Conservation (phyloP, 2,113 vertebrate genomes). For the Climacteris rufus region DNA sequence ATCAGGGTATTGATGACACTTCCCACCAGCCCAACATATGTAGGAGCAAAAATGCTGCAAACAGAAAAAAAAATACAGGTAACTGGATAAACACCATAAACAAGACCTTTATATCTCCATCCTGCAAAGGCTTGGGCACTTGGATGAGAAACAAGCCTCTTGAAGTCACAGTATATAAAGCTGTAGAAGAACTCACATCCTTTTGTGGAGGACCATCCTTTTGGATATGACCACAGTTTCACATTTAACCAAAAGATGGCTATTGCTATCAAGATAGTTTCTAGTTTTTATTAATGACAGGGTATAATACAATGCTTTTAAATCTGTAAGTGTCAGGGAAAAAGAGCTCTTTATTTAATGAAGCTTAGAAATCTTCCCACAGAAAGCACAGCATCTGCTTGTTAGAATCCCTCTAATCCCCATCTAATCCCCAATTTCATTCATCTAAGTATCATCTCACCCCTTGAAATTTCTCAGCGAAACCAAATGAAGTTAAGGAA, state of each 20-base stretch:
- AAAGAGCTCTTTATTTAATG: not conserved
- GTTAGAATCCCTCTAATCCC: not conserved
- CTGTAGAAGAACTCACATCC: not conserved
- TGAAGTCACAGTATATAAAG: not conserved
- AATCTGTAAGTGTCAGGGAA: not conserved
- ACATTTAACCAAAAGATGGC: not conserved
- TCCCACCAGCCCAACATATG: constrained; percentile 69
- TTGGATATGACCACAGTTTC: not conserved
- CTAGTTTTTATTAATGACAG: not conserved
- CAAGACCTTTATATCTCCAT: not conserved
- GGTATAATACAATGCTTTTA: not conserved
- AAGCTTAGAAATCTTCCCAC: not conserved
- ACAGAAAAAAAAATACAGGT: not conserved
- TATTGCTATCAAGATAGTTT: not conserved
- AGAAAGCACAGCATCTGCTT: not conserved
- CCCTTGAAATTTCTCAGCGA: not conserved
- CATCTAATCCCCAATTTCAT: not conserved
- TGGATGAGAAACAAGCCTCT: not conserved
- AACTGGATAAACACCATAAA: not conserved
- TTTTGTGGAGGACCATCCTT: not conserved
- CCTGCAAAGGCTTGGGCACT: not conserved
- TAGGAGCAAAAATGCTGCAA: constrained; percentile 76
- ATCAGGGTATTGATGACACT: constrained; percentile 75
- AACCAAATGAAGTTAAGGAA: not conserved
- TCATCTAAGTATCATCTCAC: not conserved